Evolutionary conservation across 2,888 invertebrate genomes (phyloP).

Genomic region (Netelia melanura): DNA sequence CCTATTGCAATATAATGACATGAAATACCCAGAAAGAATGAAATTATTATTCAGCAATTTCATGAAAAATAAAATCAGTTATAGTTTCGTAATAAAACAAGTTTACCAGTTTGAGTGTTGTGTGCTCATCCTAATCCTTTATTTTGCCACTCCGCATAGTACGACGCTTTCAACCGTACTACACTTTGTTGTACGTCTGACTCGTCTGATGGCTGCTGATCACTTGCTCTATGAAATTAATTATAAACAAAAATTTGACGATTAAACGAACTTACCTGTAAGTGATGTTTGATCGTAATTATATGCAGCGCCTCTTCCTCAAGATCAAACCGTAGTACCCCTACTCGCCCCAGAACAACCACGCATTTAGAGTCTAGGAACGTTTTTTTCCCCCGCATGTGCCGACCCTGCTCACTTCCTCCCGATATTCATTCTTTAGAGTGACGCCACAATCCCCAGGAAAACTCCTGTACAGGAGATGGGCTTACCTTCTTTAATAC

Average conservation of each 20-base stretch:
- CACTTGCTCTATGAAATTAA: no score
- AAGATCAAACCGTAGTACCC: background rate
- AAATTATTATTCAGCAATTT: background rate
- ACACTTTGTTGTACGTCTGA: no score
- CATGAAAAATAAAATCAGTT: background rate
- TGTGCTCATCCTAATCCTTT: slow-evolving; percentile 17
- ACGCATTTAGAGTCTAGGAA: background rate
- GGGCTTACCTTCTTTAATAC: background rate
- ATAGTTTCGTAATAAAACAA: background rate
- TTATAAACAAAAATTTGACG: no score
- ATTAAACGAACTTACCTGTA: no score
- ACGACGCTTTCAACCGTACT: slow-evolving; percentile 10
- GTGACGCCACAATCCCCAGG: background rate
- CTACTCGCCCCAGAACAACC: background rate
- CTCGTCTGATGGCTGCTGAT: no score
- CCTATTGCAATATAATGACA: slow-evolving; percentile 67
- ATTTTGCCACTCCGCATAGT: slow-evolving; percentile 27
- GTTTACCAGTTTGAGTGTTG: slow-evolving; percentile 21
- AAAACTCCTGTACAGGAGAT: slow-evolving; percentile 1
- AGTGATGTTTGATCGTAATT: no score
- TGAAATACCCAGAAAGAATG: background rate
- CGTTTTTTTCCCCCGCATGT: background rate
- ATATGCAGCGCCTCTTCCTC: no score
- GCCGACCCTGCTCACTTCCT: background rate
- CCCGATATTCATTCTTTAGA: background rate